Evolutionary conservation across 2,113 vertebrate species (phyloP).

Genomic region (Vulpes ferrilata): DNA sequence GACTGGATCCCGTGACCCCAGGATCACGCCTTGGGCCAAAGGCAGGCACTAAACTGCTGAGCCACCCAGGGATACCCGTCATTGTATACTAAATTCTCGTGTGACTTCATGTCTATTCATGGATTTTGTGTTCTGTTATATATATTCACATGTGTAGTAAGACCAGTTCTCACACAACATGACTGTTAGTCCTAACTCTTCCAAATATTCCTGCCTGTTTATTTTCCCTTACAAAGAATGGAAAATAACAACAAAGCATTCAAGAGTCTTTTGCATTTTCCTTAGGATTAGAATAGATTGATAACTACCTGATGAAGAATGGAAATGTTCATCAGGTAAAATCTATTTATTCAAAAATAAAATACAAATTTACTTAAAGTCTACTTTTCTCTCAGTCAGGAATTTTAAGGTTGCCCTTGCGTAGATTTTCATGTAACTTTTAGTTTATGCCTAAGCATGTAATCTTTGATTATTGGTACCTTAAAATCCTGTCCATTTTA

Average conservation of each 20-base stretch:
- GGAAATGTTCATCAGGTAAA: not conserved
- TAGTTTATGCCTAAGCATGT: not conserved
- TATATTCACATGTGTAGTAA: not conserved
- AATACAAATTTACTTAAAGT: not conserved
- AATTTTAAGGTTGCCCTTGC: not conserved
- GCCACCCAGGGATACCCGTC: not conserved
- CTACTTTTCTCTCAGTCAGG: not conserved
- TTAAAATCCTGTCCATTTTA: not conserved
- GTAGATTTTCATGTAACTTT: not conserved
- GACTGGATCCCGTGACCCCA: too few relatives aligned
- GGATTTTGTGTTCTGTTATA: not conserved
- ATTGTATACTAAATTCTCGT: not conserved
- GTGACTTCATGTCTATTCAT: not conserved
- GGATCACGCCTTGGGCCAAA: too few relatives aligned
- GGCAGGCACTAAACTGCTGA: too few relatives aligned
- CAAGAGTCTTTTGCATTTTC: not conserved
- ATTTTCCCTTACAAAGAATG: not conserved
- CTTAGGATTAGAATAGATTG: not conserved
- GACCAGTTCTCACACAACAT: not conserved
- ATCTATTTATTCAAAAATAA: not conserved
- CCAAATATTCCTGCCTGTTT: not conserved
- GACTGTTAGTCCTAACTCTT: not conserved
- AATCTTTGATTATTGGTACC: not conserved
- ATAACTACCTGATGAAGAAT: not conserved
- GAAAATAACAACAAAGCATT: not conserved